Evolutionary conservation across 2,113 vertebrate species (phyloP).

Genomic region (Vidua chalybeata): DNA sequence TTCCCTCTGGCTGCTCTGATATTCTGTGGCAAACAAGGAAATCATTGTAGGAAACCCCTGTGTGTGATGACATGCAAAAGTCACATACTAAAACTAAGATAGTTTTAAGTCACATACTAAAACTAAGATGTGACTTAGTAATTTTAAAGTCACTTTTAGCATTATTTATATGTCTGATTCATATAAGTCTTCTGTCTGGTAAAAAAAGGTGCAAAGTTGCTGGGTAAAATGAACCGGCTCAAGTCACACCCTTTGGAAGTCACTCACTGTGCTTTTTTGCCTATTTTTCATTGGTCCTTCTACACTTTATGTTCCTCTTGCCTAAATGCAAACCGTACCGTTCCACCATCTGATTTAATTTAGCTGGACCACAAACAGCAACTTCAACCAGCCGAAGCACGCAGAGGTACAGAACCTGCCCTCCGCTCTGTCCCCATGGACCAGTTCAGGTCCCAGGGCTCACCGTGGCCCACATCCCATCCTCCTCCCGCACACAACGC

Average conservation of each 20-base stretch:
- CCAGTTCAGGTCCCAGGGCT: neutral
- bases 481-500: rapidly evolving
- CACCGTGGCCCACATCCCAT: neutral
- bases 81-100: neutral
- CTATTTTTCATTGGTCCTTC: neutral
- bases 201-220: neutral
- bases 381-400: neutral
- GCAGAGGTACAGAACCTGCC: neutral
- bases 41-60: neutral
- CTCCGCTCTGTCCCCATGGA: neutral
- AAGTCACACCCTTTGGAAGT: neutral
- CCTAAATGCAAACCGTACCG: neutral
- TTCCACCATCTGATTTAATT: neutral
- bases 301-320: neutral
- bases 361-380: neutral
- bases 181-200: neutral
- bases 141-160: neutral
- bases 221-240: neutral
- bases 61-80: rapidly evolving
- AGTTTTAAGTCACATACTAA: neutral
- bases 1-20: neutral
- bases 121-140: neutral
- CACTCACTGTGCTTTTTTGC: too few species aligned
- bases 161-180: neutral
- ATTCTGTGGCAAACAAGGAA: neutral